Conservation (phyloP, 2,113 vertebrate species). For the Tringa solitaria region DNA sequence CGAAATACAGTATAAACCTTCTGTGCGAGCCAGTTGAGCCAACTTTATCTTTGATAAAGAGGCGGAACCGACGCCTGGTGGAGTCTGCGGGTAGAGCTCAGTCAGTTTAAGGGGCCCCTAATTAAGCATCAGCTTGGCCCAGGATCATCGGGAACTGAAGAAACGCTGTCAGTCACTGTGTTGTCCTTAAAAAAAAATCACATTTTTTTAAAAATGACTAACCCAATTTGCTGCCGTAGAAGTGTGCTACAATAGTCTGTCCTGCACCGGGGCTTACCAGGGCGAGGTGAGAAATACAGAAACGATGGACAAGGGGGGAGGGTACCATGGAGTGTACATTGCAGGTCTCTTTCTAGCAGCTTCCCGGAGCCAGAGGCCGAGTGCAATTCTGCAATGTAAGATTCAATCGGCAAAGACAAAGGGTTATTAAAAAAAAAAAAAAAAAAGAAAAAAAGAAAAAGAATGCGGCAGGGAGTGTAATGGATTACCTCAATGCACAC, state of each 20-base stretch:
- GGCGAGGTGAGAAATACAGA: neutral
- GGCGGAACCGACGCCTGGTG: neutral
- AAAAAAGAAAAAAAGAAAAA: neutral
- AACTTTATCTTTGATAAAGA: neutral
- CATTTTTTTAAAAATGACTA: accelerated
- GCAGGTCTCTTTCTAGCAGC: constrained; percentile 46
- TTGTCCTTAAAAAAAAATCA: neutral
- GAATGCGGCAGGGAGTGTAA: constrained; percentile 2
- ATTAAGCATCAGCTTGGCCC: neutral
- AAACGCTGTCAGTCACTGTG: neutral
- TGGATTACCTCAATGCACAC: constrained; percentile 59
- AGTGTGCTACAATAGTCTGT: neutral
- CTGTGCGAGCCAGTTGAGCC: neutral
- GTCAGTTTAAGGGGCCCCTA: neutral
- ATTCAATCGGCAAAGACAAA: constrained; percentile 62
- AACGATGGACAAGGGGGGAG: neutral
- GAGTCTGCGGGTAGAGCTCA: neutral
- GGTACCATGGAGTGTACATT: constrained; percentile 16
- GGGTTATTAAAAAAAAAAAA: constrained; percentile 22
- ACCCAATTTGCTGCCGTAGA: neutral
- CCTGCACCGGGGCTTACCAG: neutral
- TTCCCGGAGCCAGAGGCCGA: constrained; percentile 27
- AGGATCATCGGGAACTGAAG: neutral
- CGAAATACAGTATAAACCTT: constrained; percentile 68
- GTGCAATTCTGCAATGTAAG: constrained; percentile 31